phyloP scores from a whole-genome alignment of 2,888 invertebrate genomes.

The Lottia scabra region DNA sequence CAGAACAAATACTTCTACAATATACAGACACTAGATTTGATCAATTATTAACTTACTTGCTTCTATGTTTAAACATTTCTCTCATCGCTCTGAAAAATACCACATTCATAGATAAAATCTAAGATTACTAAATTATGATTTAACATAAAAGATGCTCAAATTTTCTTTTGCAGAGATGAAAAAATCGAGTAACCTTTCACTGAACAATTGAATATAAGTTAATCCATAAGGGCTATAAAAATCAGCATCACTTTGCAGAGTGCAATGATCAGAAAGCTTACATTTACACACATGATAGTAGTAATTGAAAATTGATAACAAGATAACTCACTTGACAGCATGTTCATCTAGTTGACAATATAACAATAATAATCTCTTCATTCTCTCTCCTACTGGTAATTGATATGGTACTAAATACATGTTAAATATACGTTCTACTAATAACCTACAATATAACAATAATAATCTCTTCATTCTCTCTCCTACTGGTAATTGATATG shows the following conservation, averaged over 20 bases:
- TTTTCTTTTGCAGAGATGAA: too few relatives aligned
- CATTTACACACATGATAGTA: too few relatives aligned
- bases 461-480: constrained; percentile 94
- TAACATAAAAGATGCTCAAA: too few relatives aligned
- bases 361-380: constrained; percentile 92
- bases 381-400: constrained; percentile 84
- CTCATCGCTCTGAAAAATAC: constrained; percentile 77
- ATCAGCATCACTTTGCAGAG: too few relatives aligned
- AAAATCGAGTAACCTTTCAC: too few relatives aligned
- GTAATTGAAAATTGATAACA: background rate
- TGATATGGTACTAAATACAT: constrained; percentile 96
- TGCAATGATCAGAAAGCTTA: too few relatives aligned
- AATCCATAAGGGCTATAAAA: too few relatives aligned
- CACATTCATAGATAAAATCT: constrained; percentile 24
- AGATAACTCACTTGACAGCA: constrained; percentile 79
- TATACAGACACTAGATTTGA: background rate
- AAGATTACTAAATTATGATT: too few relatives aligned
- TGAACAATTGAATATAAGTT: too few relatives aligned
- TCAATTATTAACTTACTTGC: constrained; percentile 44
- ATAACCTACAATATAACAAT: constrained; percentile 75
- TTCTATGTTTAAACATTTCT: constrained; percentile 91
- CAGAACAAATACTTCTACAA: too few relatives aligned
- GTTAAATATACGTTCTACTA: constrained; percentile 92
- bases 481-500: constrained; percentile 86
- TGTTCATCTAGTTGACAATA: constrained; percentile 95